Percentiles rank a stretch among this genome's conserved stretches.
Evolutionary conservation across 2,888 invertebrate species (phyloP).

Genomic region (Rhabditoides inermis): DNA sequence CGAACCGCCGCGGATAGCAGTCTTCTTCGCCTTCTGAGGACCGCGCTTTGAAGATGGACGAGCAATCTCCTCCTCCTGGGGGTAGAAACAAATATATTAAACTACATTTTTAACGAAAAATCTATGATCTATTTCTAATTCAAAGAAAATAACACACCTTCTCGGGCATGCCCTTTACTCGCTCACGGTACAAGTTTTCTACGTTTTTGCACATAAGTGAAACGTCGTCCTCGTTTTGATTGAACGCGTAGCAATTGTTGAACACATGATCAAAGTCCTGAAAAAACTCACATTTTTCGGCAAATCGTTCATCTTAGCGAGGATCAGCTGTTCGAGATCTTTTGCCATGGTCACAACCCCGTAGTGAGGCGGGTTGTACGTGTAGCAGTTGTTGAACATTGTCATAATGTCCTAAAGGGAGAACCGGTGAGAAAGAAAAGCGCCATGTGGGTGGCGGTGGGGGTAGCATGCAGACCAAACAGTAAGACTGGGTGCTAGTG

Average conservation of each 20-base stretch:
- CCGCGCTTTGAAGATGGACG: conserved; percentile 35
- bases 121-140: too few species aligned
- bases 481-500: too few species aligned
- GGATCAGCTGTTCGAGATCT: conserved; percentile 68
- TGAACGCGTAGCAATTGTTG: conserved; percentile 92
- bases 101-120: conserved; percentile 77
- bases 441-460: too few species aligned
- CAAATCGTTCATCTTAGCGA: conserved; percentile 28
- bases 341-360: conserved; percentile 97
- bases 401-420: conserved; percentile 46
- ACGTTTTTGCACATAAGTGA: conserved; percentile 93
- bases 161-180: conserved; percentile 87
- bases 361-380: conserved; percentile 96
- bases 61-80: conserved; percentile 53
- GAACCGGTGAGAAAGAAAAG: neutral
- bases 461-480: too few species aligned
- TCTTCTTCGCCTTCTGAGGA: conserved; percentile 15
- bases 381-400: conserved; percentile 82
- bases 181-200: conserved; percentile 79
- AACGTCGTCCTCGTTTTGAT: conserved; percentile 95
- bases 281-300: conserved; percentile 48
- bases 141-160: conserved; percentile 60
- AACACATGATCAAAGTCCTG: conserved; percentile 96
- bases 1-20: conserved; percentile 6
- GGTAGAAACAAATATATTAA: conserved; percentile 55